Evolutionary conservation across 2,797 vertebrate genomes (phyloP).

Genomic region (Melanotaenia maccullochi): DNA sequence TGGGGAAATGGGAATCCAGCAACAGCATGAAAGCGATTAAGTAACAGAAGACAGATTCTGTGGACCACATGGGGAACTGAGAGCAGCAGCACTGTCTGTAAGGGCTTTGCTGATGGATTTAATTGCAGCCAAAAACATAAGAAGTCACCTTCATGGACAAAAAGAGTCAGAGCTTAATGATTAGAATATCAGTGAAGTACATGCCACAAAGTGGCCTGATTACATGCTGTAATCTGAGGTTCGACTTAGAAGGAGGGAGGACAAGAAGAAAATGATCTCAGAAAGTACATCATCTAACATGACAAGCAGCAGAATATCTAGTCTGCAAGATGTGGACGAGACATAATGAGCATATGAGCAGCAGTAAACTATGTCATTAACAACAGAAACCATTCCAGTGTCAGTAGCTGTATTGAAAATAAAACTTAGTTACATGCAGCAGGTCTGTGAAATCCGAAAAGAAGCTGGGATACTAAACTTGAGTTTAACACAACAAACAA

Average conservation of each 20-base stretch:
- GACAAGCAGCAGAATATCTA: constrained; percentile 2
- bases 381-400: background rate
- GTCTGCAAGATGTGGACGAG: background rate
- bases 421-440: background rate
- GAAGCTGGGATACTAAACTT: background rate
- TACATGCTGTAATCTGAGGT: constrained; percentile 57
- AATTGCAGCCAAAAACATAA: constrained; percentile 52
- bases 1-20: constrained; percentile 21
- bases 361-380: background rate
- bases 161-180: constrained; percentile 61
- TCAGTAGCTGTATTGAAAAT: background rate
- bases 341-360: background rate
- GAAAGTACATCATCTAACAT: background rate
- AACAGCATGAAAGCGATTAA: constrained; percentile 42
- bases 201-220: constrained; percentile 45
- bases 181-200: constrained; percentile 52
- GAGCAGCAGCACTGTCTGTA: constrained; percentile 29
- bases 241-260: constrained; percentile 33
- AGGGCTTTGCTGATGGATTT: constrained; percentile 59
- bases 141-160: constrained; percentile 70
- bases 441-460: background rate
- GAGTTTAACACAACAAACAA: constrained; percentile 7
- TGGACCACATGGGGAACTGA: constrained; percentile 22
- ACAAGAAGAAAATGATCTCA: constrained; percentile 17
- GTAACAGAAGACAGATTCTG: constrained; percentile 48